Conservation (phyloP, 2,797 vertebrate genomes). For the Cynodonichthys magdalenae region DNA sequence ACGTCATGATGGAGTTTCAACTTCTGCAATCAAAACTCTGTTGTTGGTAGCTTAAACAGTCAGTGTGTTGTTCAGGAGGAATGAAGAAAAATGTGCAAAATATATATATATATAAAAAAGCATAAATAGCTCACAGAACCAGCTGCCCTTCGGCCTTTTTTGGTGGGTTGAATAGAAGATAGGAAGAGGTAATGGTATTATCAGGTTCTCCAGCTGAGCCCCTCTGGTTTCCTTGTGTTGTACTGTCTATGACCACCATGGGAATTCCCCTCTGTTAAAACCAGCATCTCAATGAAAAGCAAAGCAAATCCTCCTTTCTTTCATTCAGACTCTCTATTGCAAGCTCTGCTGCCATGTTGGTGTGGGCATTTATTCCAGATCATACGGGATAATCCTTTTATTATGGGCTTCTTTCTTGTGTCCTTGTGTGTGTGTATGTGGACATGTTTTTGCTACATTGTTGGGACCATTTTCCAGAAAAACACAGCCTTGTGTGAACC, state of each 20-base stretch:
- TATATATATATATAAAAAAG: constrained; percentile 14
- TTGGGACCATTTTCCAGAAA: no score
- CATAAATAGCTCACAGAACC: constrained; percentile 31
- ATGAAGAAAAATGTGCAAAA: constrained; percentile 8
- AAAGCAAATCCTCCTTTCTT: constrained; percentile 35
- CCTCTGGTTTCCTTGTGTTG: constrained; percentile 15
- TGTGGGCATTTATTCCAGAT: constrained; percentile 42
- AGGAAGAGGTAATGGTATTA: constrained; percentile 58
- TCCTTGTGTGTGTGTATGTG: constrained; percentile 14
- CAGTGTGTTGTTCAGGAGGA: constrained; percentile 7
- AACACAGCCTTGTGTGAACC: no score
- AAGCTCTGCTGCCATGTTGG: background rate
- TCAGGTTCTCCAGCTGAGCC: constrained; percentile 59
- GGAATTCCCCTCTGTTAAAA: constrained; percentile 48
- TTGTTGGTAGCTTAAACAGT: constrained; percentile 10
- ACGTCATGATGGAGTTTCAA: constrained; percentile 69
- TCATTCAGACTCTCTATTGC: constrained; percentile 17
- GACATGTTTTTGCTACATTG: constrained; percentile 5
- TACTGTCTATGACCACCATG: constrained; percentile 43
- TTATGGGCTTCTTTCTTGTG: constrained; percentile 18
- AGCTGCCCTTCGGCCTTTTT: constrained; percentile 36
- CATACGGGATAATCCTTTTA: constrained; percentile 51
- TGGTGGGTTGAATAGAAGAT: constrained; percentile 35
- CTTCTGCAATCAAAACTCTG: constrained; percentile 24
- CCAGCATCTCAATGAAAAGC: constrained; percentile 24